Evolutionary conservation across 2,888 invertebrate genomes (phyloP).

Genomic region (Caenorhabditis drosophilae): DNA sequence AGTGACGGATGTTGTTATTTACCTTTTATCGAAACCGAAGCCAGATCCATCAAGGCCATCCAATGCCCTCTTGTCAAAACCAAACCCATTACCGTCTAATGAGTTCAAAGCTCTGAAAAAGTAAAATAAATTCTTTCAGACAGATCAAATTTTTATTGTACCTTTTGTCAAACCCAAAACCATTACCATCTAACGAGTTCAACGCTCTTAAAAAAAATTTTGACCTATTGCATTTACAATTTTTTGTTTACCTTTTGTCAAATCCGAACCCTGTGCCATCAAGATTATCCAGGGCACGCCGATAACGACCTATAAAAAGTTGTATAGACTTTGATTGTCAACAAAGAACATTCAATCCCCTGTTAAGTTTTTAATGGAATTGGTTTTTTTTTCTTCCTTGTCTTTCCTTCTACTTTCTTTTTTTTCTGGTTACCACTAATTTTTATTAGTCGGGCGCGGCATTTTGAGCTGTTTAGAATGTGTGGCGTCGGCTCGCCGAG

Average conservation of each 20-base stretch:
- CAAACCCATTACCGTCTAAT: slow-evolving; percentile 43
- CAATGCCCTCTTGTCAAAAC: slow-evolving; percentile 34
- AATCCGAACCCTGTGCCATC: slow-evolving; percentile 49
- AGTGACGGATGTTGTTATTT: no score
- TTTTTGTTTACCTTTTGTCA: slow-evolving; percentile 25
- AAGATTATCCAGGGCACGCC: slow-evolving; percentile 37
- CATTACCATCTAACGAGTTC: slow-evolving; percentile 36
- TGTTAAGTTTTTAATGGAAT: no score
- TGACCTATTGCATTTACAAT: slow-evolving; percentile 30
- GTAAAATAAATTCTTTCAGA: no score
- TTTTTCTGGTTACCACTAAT: no score
- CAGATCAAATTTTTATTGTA: background rate
- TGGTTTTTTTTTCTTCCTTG: no score
- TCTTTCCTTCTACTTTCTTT: no score
- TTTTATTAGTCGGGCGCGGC: no score
- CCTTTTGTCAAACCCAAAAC: slow-evolving; percentile 32
- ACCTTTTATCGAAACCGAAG: slow-evolving; percentile 45
- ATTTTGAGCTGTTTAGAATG: no score
- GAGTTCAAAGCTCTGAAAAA: slow-evolving; percentile 30
- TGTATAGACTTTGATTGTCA: slow-evolving; percentile 8
- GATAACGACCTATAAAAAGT: slow-evolving; percentile 31
- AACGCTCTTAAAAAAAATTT: slow-evolving; percentile 34
- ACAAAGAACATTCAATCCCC: no score
- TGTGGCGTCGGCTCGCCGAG: no score
- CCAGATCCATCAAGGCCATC: slow-evolving; percentile 40